Percentiles rank a stretch among this genome's conserved stretches.
Conservation (phyloP, 2,797 vertebrate genomes). For the Paedocypris micromegethes region DNA sequence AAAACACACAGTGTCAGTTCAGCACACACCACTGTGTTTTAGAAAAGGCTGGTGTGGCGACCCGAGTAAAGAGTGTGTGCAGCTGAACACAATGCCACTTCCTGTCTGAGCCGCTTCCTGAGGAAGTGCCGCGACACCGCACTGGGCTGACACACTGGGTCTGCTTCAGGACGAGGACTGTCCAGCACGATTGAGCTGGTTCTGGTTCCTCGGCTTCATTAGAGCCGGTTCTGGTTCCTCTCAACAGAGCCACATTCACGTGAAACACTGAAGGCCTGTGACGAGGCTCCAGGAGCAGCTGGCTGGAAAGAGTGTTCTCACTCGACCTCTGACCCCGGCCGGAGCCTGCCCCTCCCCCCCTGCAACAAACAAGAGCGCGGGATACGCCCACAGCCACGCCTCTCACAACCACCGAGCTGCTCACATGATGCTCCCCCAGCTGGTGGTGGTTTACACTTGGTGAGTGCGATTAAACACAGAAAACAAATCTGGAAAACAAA, state of each 20-base stretch:
- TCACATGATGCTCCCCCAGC: too few species aligned
- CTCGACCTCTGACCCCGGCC: conserved; percentile 29
- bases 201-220: too few species aligned
- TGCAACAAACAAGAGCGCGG: conserved; percentile 3
- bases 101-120: conserved; percentile 60
- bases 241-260: too few species aligned
- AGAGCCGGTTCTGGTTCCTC: too few species aligned
- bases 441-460: too few species aligned
- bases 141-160: conserved; percentile 27
- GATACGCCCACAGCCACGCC: not conserved
- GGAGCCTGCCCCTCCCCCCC: conserved; percentile 26
- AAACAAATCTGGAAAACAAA: too few species aligned
- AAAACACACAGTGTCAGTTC: too few species aligned
- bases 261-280: conserved; percentile 17
- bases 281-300: conserved; percentile 30
- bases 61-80: not conserved
- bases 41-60: too few species aligned
- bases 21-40: not conserved
- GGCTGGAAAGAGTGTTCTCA: conserved; percentile 33
- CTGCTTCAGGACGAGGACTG: too few species aligned
- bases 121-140: conserved; percentile 59
- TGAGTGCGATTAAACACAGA: too few species aligned
- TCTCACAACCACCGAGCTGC: too few species aligned
- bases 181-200: too few species aligned
- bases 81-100: conserved; percentile 45